Evolutionary conservation across 2,113 vertebrate species (phyloP).

Genomic region (Melanocharis versteri): DNA sequence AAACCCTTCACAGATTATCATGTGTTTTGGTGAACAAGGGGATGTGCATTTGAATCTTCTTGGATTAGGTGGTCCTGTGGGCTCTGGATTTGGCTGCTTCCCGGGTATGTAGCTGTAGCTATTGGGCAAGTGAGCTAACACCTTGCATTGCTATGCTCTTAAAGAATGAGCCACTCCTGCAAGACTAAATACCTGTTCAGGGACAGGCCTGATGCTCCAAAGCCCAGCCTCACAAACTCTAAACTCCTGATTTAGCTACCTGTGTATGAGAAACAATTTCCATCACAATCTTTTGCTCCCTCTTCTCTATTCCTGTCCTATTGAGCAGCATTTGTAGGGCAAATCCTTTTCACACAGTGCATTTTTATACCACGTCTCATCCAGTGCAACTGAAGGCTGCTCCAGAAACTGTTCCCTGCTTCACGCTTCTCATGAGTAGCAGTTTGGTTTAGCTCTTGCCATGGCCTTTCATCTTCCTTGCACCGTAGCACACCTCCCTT

Average conservation of each 20-base stretch:
- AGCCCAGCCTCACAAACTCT: background rate
- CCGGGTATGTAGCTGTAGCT: background rate
- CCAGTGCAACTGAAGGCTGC: background rate
- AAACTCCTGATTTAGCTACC: background rate
- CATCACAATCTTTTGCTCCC: background rate
- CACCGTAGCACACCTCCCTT: fast-evolving
- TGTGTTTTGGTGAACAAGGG: background rate
- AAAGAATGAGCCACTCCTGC: constrained; percentile 24
- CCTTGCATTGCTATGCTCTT: background rate
- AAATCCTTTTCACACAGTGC: fast-evolving
- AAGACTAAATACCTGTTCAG: background rate
- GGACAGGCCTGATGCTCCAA: background rate
- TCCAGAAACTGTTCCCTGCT: background rate
- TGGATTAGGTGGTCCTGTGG: background rate
- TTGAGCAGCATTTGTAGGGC: background rate
- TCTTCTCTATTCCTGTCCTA: background rate
- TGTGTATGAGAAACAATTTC: background rate
- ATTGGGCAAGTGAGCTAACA: background rate
- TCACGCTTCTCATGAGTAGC: background rate
- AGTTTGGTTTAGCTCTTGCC: background rate
- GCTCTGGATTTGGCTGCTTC: background rate
- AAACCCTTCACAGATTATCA: background rate
- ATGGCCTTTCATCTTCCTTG: background rate
- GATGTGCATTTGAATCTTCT: background rate
- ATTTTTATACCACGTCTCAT: background rate